A percentile compares a stretch with the other conserved stretches of the same genome.
phyloP scores from a whole-genome alignment of 30 jellyfish, hydroid and myxozoan species.

The Sanderia malayensis region DNA sequence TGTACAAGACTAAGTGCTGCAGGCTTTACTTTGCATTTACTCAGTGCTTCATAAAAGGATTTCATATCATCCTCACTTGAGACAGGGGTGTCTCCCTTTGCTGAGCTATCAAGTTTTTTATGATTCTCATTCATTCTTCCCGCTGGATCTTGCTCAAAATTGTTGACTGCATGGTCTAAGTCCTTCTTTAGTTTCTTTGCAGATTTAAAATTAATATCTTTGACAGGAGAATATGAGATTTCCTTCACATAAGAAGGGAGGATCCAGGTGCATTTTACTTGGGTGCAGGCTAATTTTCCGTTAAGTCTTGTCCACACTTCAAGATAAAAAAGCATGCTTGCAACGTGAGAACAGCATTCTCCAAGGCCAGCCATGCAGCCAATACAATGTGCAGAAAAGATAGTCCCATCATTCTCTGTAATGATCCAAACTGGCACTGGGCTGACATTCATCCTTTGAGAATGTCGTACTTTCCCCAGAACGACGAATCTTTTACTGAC shows the following conservation, averaged over 20 bases:
- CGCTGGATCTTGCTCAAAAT: too few relatives aligned
- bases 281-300: too few relatives aligned
- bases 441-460: slow-evolving; percentile 43
- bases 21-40: too few relatives aligned
- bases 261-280: too few relatives aligned
- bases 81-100: too few relatives aligned
- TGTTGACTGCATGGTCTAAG: slow-evolving; percentile 20
- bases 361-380: too few relatives aligned
- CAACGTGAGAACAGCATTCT: slow-evolving; percentile 61
- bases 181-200: slow-evolving; percentile 9
- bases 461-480: slow-evolving; percentile 29
- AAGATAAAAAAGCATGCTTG: slow-evolving; percentile 36
- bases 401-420: slow-evolving; percentile 37
- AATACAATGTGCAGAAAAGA: slow-evolving; percentile 48
- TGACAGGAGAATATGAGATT: slow-evolving; percentile 29
- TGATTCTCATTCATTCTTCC: too few relatives aligned
- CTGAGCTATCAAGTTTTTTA: too few relatives aligned
- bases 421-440: slow-evolving; percentile 46
- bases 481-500: slow-evolving; percentile 20
- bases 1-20: too few relatives aligned
- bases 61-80: too few relatives aligned
- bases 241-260: slow-evolving; percentile 42
- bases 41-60: too few relatives aligned
- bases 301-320: slow-evolving; percentile 49
- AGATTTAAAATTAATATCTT: slow-evolving; percentile 27